A percentile compares a stretch with the other conserved stretches of the same genome.
These are phyloP conservation scores for Rhinoraja longicauda DNA, from an alignment of 2,797 vertebrate genomes.

Conservation along the genomic window DNA sequence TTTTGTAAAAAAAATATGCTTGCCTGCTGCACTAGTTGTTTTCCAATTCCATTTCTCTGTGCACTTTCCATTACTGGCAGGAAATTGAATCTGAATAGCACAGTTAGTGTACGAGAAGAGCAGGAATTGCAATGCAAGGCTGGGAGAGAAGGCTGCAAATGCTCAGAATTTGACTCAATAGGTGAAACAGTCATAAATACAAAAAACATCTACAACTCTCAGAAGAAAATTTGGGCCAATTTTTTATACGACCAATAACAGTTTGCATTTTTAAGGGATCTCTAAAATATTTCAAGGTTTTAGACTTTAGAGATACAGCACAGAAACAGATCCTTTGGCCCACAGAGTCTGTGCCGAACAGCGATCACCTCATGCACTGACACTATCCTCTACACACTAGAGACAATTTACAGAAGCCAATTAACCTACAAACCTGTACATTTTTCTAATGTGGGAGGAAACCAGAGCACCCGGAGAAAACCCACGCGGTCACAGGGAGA, in stretches of 20 bases:
- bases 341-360: too few relatives aligned
- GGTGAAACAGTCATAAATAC: background rate
- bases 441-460: too few relatives aligned
- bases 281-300: background rate
- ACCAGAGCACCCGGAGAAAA: too few relatives aligned
- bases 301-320: too few relatives aligned
- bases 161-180: background rate
- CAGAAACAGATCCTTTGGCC: too few relatives aligned
- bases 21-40: background rate
- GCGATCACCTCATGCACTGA: too few relatives aligned
- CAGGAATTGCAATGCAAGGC: background rate
- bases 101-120: background rate
- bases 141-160: too few relatives aligned
- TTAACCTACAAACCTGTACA: too few relatives aligned
- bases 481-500: too few relatives aligned
- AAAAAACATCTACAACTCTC: background rate
- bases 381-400: too few relatives aligned
- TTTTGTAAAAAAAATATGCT: conserved; percentile 12
- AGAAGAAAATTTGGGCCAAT: background rate
- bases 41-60: background rate
- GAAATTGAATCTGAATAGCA: background rate
- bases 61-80: background rate
- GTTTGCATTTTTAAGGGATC: background rate
- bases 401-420: too few relatives aligned
- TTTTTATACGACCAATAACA: background rate